Evolutionary conservation across 2,113 vertebrate genomes (phyloP), one percentile per base, ranked within the genome.

Genomic region (Pterocles orientalis): DNA sequence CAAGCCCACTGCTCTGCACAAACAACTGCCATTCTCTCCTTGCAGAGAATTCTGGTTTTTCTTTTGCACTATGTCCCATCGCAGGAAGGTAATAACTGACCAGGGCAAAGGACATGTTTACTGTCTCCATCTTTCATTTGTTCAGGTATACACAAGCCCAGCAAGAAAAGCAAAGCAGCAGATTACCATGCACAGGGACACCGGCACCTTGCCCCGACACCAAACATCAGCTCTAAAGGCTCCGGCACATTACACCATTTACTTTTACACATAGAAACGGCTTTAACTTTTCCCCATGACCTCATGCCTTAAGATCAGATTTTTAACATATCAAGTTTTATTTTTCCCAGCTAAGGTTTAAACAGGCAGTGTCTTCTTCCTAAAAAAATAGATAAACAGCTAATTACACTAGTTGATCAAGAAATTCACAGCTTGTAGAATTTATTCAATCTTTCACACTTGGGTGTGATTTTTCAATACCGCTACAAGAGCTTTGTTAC

Each of bases 151-250:
- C 34, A 36, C 64, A 76, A 77, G 54, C 15, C 64, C n/a, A 56
- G 51, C 1, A 5, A 69, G 71, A 81, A 60, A 77, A 65, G 54
- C 1, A 75, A 86, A 93, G 70, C 58, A 64, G 34, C 12, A 9
- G 24, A 92, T 47, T 50, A 36, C 28, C 61, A 45, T 1, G 61
- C 48, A 56, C 53, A 66, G 41, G 8, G 69, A 82, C 48, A 62
- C 23, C 5, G 0, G 76, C 26, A 53, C 41, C 51, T 79, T 1
- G 1, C 51, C 71, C 64, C 0, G 3, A 64, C 0, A 1, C 57
- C 34, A 12, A 47, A 48, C n/a, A 80, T 12, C 56, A 39, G 41
- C 53, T 70, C 65, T 53, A 34, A 87, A 50, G 39, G 47, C 53
- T 87, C 26, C 65, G 69, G 56, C 56, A 88, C 56, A 61, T n/a